phyloP scores from a whole-genome alignment of 2,888 invertebrate genomes.

The Oconnorella tubifera region DNA sequence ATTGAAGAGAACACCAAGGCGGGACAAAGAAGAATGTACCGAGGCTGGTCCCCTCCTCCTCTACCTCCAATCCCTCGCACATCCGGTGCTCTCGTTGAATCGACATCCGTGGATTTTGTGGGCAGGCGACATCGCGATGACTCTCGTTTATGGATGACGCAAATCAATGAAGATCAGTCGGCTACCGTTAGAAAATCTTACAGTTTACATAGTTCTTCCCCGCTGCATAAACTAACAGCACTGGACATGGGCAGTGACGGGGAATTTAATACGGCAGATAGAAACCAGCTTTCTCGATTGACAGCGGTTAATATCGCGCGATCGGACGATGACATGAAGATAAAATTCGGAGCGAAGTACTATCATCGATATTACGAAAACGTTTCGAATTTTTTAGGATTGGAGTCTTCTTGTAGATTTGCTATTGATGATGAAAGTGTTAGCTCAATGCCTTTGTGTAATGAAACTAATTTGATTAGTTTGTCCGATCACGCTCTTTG shows the following conservation, averaged over 20 bases:
- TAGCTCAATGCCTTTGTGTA: background rate
- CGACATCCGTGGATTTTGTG: conserved; percentile 16
- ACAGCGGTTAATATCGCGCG: no score
- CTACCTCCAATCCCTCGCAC: conserved; percentile 16
- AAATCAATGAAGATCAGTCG: background rate
- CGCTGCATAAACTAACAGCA: background rate
- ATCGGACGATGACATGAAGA: no score
- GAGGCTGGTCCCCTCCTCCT: conserved; percentile 16
- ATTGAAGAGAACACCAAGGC: background rate
- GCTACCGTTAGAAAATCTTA: background rate
- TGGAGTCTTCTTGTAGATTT: background rate
- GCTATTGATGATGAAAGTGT: background rate
- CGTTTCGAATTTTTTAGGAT: background rate
- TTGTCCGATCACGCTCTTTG: background rate
- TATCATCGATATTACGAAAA: background rate
- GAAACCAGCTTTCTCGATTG: no score
- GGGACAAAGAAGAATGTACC: background rate
- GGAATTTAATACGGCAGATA: no score
- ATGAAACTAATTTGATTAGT: background rate
- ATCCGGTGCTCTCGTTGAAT: conserved; percentile 15
- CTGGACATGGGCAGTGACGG: background rate
- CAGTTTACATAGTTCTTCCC: conserved; percentile 16
- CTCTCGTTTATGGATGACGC: background rate
- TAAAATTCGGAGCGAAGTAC: background rate
- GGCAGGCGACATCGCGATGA: background rate